Evolutionary conservation across 2,113 vertebrate species (phyloP).

Genomic region (Columba livia): DNA sequence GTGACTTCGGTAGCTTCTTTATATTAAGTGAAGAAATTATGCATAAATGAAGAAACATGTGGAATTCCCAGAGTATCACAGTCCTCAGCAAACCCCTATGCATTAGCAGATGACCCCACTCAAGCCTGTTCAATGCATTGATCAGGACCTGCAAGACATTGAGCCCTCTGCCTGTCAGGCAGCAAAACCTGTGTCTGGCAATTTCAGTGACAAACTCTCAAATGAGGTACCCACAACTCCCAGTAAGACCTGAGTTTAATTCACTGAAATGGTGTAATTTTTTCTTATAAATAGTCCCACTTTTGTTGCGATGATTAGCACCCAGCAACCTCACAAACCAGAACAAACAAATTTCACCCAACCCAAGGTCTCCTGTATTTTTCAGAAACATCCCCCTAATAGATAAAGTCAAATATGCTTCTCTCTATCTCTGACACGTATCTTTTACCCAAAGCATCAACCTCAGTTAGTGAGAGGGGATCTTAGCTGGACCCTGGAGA

Average conservation of each 20-base stretch:
- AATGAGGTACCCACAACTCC: neutral
- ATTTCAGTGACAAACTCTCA: neutral
- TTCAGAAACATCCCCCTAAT: neutral
- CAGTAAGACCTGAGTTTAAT: neutral
- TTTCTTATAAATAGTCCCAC: neutral
- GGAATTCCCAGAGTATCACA: neutral
- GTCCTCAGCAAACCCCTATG: neutral
- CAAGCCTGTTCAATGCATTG: neutral
- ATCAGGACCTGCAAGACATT: neutral
- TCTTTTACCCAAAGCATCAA: neutral
- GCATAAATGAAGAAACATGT: neutral
- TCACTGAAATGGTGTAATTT: neutral
- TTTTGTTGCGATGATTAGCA: neutral
- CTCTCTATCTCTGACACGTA: neutral
- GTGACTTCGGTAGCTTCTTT: neutral
- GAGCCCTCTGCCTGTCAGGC: neutral
- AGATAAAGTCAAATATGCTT: neutral
- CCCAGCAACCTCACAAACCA: neutral
- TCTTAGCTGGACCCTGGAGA: neutral
- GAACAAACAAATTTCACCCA: neutral
- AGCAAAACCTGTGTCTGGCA: neutral
- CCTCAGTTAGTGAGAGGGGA: neutral
- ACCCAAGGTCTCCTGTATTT: neutral
- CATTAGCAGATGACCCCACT: neutral
- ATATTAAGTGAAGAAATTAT: neutral